Evolutionary conservation across 2,797 vertebrate genomes (phyloP).

Genomic region (Gallinago stenura): DNA sequence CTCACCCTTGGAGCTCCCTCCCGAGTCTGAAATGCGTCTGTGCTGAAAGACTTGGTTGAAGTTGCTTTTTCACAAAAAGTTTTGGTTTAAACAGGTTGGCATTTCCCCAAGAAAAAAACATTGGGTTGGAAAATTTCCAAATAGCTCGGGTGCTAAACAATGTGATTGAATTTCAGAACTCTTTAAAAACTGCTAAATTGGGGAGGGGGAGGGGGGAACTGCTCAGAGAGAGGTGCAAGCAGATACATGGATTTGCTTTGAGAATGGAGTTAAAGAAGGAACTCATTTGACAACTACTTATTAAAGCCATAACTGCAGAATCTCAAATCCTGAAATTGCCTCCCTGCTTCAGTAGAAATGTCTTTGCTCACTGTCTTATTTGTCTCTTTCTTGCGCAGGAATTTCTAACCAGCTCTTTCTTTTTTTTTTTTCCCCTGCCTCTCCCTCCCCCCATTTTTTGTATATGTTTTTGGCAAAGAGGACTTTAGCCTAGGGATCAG

Average conservation of each 20-base stretch:
- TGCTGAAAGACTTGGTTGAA: background rate
- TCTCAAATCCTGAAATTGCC: slow-evolving; percentile 55
- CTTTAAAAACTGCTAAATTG: background rate
- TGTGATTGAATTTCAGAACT: background rate
- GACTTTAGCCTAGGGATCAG: slow-evolving; percentile 83
- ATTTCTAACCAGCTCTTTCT: slow-evolving; percentile 35
- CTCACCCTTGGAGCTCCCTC: background rate
- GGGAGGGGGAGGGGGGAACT: background rate
- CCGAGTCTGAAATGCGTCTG: background rate
- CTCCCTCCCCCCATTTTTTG: background rate
- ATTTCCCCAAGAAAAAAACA: background rate
- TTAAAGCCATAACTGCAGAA: slow-evolving; percentile 60
- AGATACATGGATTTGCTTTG: slow-evolving; percentile 50
- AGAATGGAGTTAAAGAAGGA: slow-evolving; percentile 31
- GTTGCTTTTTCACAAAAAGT: background rate
- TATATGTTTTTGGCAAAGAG: slow-evolving; percentile 73
- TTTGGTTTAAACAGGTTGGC: background rate
- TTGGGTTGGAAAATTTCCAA: background rate
- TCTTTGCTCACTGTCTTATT: slow-evolving; percentile 26
- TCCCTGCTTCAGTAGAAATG: slow-evolving; percentile 36
- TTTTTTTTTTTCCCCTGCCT: background rate
- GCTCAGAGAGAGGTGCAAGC: background rate
- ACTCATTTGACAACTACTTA: slow-evolving; percentile 51
- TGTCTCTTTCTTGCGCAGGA: slow-evolving; percentile 26
- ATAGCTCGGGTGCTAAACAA: background rate